phyloP scores from a whole-genome alignment of 2,888 invertebrate genomes.

The Malthinus seriepunctatus region DNA sequence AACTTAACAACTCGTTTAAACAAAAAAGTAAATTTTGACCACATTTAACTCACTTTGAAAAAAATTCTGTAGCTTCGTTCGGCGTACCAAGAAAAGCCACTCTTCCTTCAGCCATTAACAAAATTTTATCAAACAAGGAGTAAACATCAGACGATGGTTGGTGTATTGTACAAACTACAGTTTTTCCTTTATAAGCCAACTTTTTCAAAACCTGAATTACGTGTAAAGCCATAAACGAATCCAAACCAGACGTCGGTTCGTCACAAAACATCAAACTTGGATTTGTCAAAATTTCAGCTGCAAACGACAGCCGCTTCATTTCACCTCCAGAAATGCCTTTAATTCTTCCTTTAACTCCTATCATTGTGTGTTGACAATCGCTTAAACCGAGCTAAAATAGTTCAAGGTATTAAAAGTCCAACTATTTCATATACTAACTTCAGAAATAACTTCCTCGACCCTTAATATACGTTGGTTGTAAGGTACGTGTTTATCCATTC shows the following conservation, averaged over 20 bases:
- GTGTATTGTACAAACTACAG: conserved; percentile 90
- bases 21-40: too few species aligned
- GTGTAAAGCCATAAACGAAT: conserved; percentile 95
- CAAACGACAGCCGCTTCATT: conserved; percentile 92
- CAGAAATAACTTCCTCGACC: conserved; percentile 80
- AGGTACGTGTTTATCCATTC: conserved; percentile 80
- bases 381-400: conserved; percentile 61
- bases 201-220: conserved; percentile 82
- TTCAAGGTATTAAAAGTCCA: not conserved
- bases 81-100: conserved; percentile 86
- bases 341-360: conserved; percentile 88
- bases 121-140: conserved; percentile 84
- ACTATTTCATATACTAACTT: conserved; percentile 63
- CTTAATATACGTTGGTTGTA: conserved; percentile 73
- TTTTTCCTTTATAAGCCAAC: conserved; percentile 80
- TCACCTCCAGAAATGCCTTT: conserved; percentile 97
- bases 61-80: conserved; percentile 78
- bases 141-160: conserved; percentile 94
- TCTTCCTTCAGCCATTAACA: conserved; percentile 89
- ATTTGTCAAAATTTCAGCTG: conserved; percentile 94
- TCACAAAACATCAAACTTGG: conserved; percentile 95
- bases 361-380: conserved; percentile 88
- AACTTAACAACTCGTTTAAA: conserved; percentile 55
- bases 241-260: conserved; percentile 95
- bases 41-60: conserved; percentile 66